Conservation (phyloP, 2,888 invertebrate genomes). For the Deilephila porcellus region DNA sequence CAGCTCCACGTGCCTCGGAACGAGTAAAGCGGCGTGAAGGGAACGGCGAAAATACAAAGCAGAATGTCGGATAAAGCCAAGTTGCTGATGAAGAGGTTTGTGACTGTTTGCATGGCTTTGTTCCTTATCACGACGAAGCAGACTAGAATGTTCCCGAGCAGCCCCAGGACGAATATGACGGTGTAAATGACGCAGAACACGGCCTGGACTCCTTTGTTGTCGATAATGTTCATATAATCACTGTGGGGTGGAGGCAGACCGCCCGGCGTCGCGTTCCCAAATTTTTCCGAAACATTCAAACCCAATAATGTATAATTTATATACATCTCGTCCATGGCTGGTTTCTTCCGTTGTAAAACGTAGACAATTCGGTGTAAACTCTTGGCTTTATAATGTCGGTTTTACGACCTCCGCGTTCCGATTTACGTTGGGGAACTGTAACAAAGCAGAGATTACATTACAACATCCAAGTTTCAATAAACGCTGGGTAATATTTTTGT, state of each 20-base stretch:
- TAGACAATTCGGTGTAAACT: conserved; percentile 57
- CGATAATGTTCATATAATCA: conserved; percentile 83
- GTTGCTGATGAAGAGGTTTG: conserved; percentile 98
- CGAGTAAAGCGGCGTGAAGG: conserved; percentile 97
- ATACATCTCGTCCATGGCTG: conserved; percentile 68
- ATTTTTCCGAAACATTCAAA: conserved; percentile 53
- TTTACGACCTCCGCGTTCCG: conserved; percentile 64
- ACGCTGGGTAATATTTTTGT: conserved; percentile 28
- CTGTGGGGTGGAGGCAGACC: conserved; percentile 52
- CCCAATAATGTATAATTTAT: conserved; percentile 58
- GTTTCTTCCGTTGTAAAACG: conserved; percentile 55
- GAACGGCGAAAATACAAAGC: conserved; percentile 96
- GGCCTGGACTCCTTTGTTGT: conserved; percentile 88
- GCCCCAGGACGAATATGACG: conserved; percentile 93
- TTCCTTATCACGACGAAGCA: conserved; percentile 97
- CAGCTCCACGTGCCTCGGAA: conserved; percentile 97
- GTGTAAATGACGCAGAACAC: conserved; percentile 91
- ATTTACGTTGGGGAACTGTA: conserved; percentile 70
- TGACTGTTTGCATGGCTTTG: conserved; percentile 98
- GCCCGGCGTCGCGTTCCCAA: conserved; percentile 54
- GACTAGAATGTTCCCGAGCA: conserved; percentile 95
- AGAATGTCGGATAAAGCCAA: conserved; percentile 97
- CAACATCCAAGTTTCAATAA: conserved; percentile 49
- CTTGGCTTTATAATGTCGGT: conserved; percentile 57
- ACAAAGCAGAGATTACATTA: conserved; percentile 69